Conservation (phyloP, 2,797 vertebrate genomes). For the Xiphorhynchus erythropygius region DNA sequence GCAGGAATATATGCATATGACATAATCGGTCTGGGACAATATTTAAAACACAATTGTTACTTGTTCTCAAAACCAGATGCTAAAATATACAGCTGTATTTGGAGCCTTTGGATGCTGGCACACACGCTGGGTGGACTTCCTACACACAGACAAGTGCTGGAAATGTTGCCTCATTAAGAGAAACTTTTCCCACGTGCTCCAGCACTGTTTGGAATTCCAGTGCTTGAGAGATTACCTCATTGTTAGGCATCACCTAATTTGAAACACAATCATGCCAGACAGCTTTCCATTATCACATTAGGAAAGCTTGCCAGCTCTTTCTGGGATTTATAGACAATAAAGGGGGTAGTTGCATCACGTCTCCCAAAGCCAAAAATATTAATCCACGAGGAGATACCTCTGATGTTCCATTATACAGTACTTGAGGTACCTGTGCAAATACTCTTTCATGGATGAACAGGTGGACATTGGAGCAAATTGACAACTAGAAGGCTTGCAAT, state of each 20-base stretch:
- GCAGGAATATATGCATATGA: neutral
- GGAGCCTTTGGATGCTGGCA: neutral
- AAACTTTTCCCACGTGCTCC: neutral
- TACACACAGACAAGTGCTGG: neutral
- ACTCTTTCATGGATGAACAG: neutral
- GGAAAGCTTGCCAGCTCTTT: neutral
- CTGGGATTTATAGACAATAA: neutral
- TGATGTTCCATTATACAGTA: neutral
- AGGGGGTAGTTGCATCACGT: neutral
- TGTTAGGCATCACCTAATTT: slow-evolving; percentile 22
- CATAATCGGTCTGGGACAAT: neutral
- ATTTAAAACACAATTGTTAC: neutral
- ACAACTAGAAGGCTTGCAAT: neutral
- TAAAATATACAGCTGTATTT: neutral
- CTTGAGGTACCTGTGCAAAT: neutral
- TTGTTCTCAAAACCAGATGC: slow-evolving; percentile 15
- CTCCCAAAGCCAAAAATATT: neutral
- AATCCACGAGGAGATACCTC: neutral
- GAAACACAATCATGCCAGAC: neutral
- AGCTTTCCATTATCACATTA: neutral
- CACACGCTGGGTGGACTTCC: neutral
- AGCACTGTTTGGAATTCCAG: slow-evolving; percentile 28
- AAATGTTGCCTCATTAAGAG: slow-evolving; percentile 18
- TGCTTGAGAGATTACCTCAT: neutral
- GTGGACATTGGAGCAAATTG: neutral